Conservation (phyloP, 2,113 vertebrate genomes). For the Hydrochoerus hydrochaeris region DNA sequence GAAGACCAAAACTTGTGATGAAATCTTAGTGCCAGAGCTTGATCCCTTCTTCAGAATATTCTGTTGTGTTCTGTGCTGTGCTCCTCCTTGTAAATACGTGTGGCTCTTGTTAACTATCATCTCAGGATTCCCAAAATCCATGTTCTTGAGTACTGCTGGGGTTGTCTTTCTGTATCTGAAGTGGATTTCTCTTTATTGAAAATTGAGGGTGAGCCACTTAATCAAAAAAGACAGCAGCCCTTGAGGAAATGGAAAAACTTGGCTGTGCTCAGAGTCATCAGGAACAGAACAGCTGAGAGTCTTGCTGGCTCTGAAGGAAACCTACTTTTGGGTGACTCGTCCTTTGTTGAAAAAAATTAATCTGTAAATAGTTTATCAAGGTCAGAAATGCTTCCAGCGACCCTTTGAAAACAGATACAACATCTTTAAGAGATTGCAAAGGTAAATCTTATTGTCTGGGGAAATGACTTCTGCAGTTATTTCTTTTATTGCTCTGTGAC, state of each 20-base stretch:
- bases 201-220: not conserved
- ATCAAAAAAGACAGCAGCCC: not conserved
- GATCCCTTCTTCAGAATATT: not conserved
- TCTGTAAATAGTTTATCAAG: slow-evolving; percentile 78
- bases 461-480: slow-evolving; percentile 87
- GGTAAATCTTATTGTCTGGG: slow-evolving; percentile 87
- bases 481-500: slow-evolving; percentile 87
- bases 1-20: not conserved
- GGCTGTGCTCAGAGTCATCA: not conserved
- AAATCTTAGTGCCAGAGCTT: not conserved
- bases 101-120: not conserved
- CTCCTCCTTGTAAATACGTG: not conserved
- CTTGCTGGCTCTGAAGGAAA: not conserved
- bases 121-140: not conserved
- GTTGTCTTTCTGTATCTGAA: not conserved
- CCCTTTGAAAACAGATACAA: slow-evolving; percentile 77
- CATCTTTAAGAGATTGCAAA: slow-evolving; percentile 85
- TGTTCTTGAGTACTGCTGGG: not conserved
- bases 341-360: slow-evolving; percentile 77
- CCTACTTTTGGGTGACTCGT: not conserved
- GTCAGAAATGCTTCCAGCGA: slow-evolving; percentile 71
- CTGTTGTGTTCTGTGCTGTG: not conserved
- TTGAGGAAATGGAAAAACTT: slow-evolving; percentile 6
- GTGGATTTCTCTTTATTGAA: not conserved
- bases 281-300: not conserved